These are phyloP conservation scores for Tenualosa ilisha DNA, from an alignment of 2,797 vertebrate species.

Conservation along the genomic window DNA sequence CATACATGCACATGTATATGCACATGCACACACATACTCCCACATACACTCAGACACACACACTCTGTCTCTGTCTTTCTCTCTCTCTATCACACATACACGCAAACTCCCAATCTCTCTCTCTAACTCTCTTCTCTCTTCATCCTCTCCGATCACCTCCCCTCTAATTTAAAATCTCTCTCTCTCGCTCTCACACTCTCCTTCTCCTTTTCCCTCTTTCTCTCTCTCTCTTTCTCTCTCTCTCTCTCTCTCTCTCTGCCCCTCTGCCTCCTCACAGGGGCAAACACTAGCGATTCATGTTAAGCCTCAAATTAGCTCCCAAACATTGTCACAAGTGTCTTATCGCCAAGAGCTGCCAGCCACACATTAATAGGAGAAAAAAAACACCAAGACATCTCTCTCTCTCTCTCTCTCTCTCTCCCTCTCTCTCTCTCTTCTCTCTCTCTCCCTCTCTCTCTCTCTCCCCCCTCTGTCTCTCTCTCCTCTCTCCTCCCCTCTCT, in stretches of 20 bases:
- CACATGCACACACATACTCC: background rate
- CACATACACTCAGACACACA: background rate
- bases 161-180: too few species aligned
- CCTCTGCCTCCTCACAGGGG: background rate
- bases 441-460: slow-evolving; percentile 19
- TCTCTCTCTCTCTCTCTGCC: background rate
- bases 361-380: slow-evolving; percentile 53
- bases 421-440: slow-evolving; percentile 42
- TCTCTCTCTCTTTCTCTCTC: too few species aligned
- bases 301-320: slow-evolving; percentile 50
- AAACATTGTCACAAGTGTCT: slow-evolving; percentile 53
- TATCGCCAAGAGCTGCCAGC: slow-evolving; percentile 41
- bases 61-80: background rate
- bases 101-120: background rate
- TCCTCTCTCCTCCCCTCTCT: too few species aligned
- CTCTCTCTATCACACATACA: too few species aligned
- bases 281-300: slow-evolving; percentile 56
- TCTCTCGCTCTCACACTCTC: too few species aligned
- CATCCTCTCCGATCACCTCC: too few species aligned
- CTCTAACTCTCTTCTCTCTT: too few species aligned
- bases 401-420: slow-evolving; percentile 37
- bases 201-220: too few species aligned
- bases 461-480: slow-evolving; percentile 33
- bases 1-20: background rate
- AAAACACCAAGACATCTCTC: slow-evolving; percentile 49